Conservation (phyloP, 2,113 vertebrate genomes). For the Campylomormyrus numenius region DNA sequence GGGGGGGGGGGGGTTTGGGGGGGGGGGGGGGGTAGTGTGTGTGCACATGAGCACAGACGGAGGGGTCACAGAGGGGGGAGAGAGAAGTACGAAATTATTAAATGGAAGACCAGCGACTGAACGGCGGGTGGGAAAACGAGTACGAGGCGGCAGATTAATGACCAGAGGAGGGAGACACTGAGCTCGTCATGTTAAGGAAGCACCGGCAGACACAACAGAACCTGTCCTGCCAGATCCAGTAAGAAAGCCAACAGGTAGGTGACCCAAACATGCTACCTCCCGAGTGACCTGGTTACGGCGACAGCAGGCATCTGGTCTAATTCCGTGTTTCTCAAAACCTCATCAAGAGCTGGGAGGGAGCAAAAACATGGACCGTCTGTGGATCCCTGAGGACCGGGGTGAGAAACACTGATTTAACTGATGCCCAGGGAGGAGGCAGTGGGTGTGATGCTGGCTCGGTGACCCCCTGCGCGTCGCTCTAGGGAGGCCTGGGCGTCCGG, state of each 20-base stretch:
- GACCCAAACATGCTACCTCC: neutral
- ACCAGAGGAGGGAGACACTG: neutral
- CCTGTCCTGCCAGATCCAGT: neutral
- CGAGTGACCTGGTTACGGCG: neutral
- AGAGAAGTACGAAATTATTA: slow-evolving; percentile 20
- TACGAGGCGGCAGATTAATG: neutral
- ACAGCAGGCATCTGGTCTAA: neutral
- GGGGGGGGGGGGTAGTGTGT: neutral
- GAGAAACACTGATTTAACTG: neutral
- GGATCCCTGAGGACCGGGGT: neutral
- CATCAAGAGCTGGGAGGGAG: neutral
- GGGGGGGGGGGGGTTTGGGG: neutral
- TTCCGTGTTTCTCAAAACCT: neutral
- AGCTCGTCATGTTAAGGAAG: neutral
- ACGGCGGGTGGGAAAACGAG: neutral
- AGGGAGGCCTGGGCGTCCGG: too few relatives aligned
- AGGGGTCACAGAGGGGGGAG: slow-evolving; percentile 18
- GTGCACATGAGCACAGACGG: slow-evolving; percentile 4
- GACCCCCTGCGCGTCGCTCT: too few relatives aligned
- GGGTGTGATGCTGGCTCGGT: neutral
- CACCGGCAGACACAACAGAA: neutral
- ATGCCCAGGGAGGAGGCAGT: neutral
- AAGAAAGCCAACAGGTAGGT: neutral
- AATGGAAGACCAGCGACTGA: slow-evolving; percentile 8
- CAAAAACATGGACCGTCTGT: neutral